Percentiles rank a stretch among this genome's conserved stretches.
phyloP scores from a whole-genome alignment of 2,888 invertebrate species.

The Napeogenes sylphis region DNA sequence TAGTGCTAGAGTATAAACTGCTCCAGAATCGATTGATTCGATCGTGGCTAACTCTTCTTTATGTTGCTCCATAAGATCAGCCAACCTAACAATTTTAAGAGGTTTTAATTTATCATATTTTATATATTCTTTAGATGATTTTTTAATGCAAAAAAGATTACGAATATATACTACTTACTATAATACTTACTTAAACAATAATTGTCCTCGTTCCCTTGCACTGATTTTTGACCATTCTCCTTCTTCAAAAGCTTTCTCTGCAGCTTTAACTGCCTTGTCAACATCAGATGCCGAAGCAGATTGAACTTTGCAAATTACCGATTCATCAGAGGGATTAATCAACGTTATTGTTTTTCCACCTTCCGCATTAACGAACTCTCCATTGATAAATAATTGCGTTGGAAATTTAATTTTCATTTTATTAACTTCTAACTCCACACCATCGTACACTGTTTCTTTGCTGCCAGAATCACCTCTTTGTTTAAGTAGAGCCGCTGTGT shows the following conservation, averaged over 20 bases:
- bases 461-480: slow-evolving; percentile 79
- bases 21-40: slow-evolving; percentile 95
- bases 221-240: slow-evolving; percentile 98
- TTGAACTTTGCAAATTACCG: slow-evolving; percentile 84
- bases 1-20: slow-evolving; percentile 96
- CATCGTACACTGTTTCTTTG: slow-evolving; percentile 82
- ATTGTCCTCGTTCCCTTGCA: slow-evolving; percentile 90
- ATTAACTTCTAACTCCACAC: slow-evolving; percentile 87
- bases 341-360: slow-evolving; percentile 79
- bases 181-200: slow-evolving; percentile 84
- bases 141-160: background rate
- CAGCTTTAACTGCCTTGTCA: slow-evolving; percentile 91
- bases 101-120: background rate
- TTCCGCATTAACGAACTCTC: slow-evolving; percentile 90
- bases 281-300: slow-evolving; percentile 89
- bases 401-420: slow-evolving; percentile 91
- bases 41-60: slow-evolving; percentile 97
- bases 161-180: background rate
- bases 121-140: background rate
- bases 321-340: slow-evolving; percentile 92
- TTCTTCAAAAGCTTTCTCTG: slow-evolving; percentile 89
- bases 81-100: slow-evolving; percentile 79
- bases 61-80: slow-evolving; percentile 96
- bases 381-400: slow-evolving; percentile 93
- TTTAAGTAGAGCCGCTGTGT: slow-evolving; percentile 80